Evolutionary conservation across 2,797 vertebrate genomes (phyloP).

Genomic region (Darevskia mixta): DNA sequence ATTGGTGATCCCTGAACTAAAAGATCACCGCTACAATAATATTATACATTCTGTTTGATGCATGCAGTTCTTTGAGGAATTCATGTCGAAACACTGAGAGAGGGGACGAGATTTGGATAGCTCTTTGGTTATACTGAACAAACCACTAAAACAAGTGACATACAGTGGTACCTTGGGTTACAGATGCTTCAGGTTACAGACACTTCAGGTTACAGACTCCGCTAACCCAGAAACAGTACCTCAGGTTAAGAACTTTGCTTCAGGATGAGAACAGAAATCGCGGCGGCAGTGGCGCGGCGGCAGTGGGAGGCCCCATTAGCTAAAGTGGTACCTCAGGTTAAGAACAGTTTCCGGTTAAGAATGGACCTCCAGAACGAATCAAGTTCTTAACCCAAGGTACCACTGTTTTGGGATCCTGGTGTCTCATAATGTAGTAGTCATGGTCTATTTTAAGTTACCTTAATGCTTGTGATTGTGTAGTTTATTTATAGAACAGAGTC

Average conservation of each 20-base stretch:
- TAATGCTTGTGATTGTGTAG: constrained; percentile 67
- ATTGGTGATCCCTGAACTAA: background rate
- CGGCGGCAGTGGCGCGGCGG: too few species aligned
- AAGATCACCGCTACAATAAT: background rate
- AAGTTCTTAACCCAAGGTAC: too few species aligned
- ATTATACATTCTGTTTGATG: background rate
- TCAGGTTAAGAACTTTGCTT: too few species aligned
- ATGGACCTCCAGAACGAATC: too few species aligned
- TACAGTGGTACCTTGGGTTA: background rate
- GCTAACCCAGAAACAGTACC: too few species aligned
- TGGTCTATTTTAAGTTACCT: constrained; percentile 63
- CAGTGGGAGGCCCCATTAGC: too few species aligned
- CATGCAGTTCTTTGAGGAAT: background rate
- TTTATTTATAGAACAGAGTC: constrained; percentile 60
- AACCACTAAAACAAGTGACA: constrained; percentile 53
- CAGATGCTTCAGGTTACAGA: too few species aligned
- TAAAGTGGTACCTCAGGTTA: too few species aligned
- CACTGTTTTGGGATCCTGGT: constrained; percentile 45
- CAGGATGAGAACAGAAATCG: too few species aligned
- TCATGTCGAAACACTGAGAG: background rate
- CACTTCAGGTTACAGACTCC: too few species aligned
- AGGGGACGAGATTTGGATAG: constrained; percentile 36
- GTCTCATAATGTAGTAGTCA: constrained; percentile 48
- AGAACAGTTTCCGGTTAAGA: too few species aligned
- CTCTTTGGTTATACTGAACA: constrained; percentile 53